These are phyloP conservation scores for Synanthedon andrenaeformis DNA, from an alignment of 2,888 invertebrate genomes.

Conservation along the genomic window DNA sequence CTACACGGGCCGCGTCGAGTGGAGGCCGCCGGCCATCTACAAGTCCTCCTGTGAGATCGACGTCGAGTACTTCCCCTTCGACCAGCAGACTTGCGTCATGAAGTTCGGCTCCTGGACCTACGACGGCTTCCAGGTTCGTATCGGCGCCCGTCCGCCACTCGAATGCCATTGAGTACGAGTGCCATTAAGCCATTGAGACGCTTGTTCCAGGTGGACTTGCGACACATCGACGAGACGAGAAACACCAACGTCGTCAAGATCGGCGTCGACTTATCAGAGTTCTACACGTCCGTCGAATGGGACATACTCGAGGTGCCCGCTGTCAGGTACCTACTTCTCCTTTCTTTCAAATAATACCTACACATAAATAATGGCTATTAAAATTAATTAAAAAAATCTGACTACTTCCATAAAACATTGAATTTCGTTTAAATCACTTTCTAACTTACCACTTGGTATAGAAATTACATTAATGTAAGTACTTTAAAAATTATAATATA, in stretches of 20 bases:
- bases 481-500: too few relatives aligned
- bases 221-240: conserved; percentile 90
- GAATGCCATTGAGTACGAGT: not conserved
- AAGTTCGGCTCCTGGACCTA: conserved; percentile 96
- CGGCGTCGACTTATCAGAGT: conserved; percentile 96
- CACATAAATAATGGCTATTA: not conserved
- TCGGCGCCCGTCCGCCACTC: conserved; percentile 12
- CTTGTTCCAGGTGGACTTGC: conserved; percentile 80
- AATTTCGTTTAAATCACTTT: too few relatives aligned
- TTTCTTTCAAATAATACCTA: not conserved
- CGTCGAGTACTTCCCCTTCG: conserved; percentile 93
- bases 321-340: conserved; percentile 80
- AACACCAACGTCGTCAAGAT: conserved; percentile 91
- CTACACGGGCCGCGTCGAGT: conserved; percentile 89
- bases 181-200: not conserved
- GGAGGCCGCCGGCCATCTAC: conserved; percentile 97
- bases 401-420: too few relatives aligned
- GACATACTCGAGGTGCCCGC: conserved; percentile 97
- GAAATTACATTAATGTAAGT: too few relatives aligned
- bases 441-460: too few relatives aligned
- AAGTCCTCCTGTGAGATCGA: conserved; percentile 94
- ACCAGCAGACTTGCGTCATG: conserved; percentile 93
- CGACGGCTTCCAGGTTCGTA: conserved; percentile 88
- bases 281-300: conserved; percentile 99
- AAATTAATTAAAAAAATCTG: too few relatives aligned